These are phyloP conservation scores for Artibeus jamaicensis DNA, from an alignment of 2,797 vertebrate genomes.

Conservation along the genomic window DNA sequence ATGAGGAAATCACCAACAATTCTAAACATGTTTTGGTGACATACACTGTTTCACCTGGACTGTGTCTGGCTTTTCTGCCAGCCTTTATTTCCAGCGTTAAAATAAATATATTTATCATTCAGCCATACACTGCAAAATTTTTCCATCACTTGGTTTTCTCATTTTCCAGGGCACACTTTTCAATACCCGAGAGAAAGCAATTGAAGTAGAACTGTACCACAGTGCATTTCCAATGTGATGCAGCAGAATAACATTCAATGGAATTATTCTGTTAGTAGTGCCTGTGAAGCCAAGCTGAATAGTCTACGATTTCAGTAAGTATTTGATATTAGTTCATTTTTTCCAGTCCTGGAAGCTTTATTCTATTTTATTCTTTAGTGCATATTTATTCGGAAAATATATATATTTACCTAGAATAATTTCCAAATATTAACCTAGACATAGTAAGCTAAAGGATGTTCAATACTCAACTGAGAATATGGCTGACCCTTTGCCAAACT, in stretches of 20 bases:
- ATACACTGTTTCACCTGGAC: background rate
- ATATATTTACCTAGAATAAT: background rate
- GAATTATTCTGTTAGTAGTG: conserved; percentile 28
- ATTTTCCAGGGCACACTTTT: conserved; percentile 23
- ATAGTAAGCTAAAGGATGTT: background rate
- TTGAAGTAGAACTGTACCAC: conserved; percentile 35
- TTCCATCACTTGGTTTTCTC: conserved; percentile 54
- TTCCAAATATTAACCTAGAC: background rate
- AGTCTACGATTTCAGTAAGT: background rate
- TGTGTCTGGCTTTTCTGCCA: background rate
- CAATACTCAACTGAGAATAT: background rate
- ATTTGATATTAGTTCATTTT: background rate
- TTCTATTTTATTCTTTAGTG: background rate
- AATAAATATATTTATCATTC: conserved; percentile 52
- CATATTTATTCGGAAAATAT: background rate
- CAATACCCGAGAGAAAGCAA: conserved; percentile 26
- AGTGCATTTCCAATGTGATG: conserved; percentile 49
- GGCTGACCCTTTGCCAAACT: background rate
- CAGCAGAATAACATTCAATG: conserved; percentile 10
- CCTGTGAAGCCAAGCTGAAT: background rate
- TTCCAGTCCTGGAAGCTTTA: background rate
- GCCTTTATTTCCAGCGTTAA: conserved; percentile 5
- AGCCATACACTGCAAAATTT: background rate
- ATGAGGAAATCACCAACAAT: background rate
- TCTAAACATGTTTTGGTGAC: background rate